Evolutionary conservation across 2,888 invertebrate species (phyloP).

Genomic region (Napeogenes inachia): DNA sequence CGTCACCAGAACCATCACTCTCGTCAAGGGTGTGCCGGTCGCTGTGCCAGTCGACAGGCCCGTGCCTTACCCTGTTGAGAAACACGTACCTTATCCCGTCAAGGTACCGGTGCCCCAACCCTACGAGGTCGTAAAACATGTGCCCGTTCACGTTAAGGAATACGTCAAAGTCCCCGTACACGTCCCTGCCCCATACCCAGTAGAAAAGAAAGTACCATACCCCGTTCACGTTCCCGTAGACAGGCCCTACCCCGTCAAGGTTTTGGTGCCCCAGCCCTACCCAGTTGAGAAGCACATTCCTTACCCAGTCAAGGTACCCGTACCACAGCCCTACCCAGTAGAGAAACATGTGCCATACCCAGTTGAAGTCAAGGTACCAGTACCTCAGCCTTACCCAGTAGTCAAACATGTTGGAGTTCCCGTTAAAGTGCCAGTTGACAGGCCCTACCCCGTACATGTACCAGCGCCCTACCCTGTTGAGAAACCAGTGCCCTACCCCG

Average conservation of each 20-base stretch:
- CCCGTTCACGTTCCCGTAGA: slow-evolving; percentile 84
- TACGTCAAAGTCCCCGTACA: slow-evolving; percentile 87
- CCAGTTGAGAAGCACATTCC: slow-evolving; percentile 87
- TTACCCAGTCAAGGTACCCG: slow-evolving; percentile 85
- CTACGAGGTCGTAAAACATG: slow-evolving; percentile 82
- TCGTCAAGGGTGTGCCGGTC: slow-evolving; percentile 81
- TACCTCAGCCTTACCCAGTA: slow-evolving; percentile 86
- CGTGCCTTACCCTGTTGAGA: slow-evolving; percentile 81
- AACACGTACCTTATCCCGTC: slow-evolving; percentile 81
- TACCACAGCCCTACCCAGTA: slow-evolving; percentile 87
- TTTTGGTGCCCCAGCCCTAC: slow-evolving; percentile 86
- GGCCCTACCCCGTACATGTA: slow-evolving; percentile 83
- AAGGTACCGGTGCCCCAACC: slow-evolving; percentile 84
- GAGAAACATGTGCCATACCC: slow-evolving; percentile 85
- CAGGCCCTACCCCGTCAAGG: slow-evolving; percentile 87
- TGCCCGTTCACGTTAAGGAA: slow-evolving; percentile 86
- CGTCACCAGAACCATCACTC: slow-evolving; percentile 80
- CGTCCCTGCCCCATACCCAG: slow-evolving; percentile 86
- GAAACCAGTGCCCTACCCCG: slow-evolving; percentile 79
- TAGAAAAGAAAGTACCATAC: slow-evolving; percentile 85
- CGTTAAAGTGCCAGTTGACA: slow-evolving; percentile 83
- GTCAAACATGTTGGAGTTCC: slow-evolving; percentile 80
- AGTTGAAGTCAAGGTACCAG: slow-evolving; percentile 84
- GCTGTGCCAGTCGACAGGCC: slow-evolving; percentile 81
- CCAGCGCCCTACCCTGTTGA: slow-evolving; percentile 79